Conservation (phyloP, 1,140 invertebrate species). For the Solenopsis fugax region DNA sequence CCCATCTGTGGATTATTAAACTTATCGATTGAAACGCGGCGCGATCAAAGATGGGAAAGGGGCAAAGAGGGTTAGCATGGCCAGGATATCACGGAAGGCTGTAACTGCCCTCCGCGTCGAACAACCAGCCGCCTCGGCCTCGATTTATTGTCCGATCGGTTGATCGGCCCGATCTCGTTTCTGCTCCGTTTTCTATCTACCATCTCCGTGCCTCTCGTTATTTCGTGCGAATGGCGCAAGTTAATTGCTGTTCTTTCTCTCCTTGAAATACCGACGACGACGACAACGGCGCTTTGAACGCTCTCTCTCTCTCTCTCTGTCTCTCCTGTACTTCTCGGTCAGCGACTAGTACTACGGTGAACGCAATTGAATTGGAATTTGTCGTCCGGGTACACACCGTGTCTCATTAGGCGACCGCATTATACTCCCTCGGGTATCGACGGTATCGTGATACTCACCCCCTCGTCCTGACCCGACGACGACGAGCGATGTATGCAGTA, state of each 20-base stretch:
- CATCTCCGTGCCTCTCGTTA: neutral
- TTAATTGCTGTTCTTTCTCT: constrained; percentile 37
- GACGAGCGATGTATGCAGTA: constrained; percentile 37
- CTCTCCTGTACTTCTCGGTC: neutral
- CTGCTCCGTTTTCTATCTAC: neutral
- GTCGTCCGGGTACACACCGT: constrained; percentile 60
- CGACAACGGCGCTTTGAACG: neutral
- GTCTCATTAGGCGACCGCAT: constrained; percentile 72
- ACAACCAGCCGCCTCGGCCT: constrained; percentile 26
- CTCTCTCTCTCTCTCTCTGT: neutral
- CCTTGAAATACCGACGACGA: constrained; percentile 16
- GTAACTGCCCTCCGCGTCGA: constrained; percentile 32
- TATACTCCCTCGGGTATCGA: constrained; percentile 68
- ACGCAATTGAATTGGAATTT: constrained; percentile 73
- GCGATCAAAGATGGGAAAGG: neutral
- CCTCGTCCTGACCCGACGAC: constrained; percentile 17
- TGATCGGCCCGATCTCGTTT: constrained; percentile 9
- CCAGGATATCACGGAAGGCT: constrained; percentile 23
- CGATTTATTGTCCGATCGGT: constrained; percentile 28
- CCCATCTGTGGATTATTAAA: constrained; percentile 74
- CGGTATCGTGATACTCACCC: constrained; percentile 41
- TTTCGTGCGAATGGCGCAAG: neutral
- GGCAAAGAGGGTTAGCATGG: neutral
- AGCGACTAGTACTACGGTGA: constrained; percentile 38
- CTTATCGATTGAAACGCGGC: constrained; percentile 61